Percentiles rank a stretch among this genome's conserved stretches.
Evolutionary conservation across 2,888 invertebrate species (phyloP).

Genomic region (Opisthograptis luteolata): DNA sequence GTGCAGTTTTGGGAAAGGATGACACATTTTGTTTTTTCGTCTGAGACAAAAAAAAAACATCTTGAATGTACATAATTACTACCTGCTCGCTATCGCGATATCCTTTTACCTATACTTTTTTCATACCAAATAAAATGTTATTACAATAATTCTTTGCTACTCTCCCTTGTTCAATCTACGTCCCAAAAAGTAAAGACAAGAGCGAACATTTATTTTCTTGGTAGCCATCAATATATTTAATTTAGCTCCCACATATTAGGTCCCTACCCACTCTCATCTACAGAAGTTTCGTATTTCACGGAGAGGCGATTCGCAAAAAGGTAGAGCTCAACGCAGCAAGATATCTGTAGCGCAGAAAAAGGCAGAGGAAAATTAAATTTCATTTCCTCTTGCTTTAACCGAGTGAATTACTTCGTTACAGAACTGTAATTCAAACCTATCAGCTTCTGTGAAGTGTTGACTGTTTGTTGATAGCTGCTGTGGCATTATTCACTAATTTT

Average conservation of each 20-base stretch:
- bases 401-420: conserved; percentile 56
- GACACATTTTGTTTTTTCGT: too few relatives aligned
- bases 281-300: conserved; percentile 15
- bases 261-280: neutral
- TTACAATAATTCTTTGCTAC: too few relatives aligned
- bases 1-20: too few relatives aligned
- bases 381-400: conserved; percentile 35
- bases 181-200: too few relatives aligned
- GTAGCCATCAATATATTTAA: conserved; percentile 12
- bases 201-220: neutral
- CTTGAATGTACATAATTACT: too few relatives aligned
- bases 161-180: too few relatives aligned
- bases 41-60: too few relatives aligned
- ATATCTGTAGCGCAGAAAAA: conserved; percentile 33
- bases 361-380: conserved; percentile 35
- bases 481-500: conserved; percentile 48
- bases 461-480: conserved; percentile 32
- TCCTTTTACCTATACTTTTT: too few relatives aligned
- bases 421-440: conserved; percentile 50
- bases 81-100: too few relatives aligned
- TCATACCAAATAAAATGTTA: too few relatives aligned
- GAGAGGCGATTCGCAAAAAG: conserved; percentile 25
- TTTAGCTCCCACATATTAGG: conserved; percentile 11
- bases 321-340: conserved; percentile 25
- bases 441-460: conserved; percentile 47